phyloP scores from a whole-genome alignment of 2,113 vertebrate genomes.

The Phoenicopterus ruber region DNA sequence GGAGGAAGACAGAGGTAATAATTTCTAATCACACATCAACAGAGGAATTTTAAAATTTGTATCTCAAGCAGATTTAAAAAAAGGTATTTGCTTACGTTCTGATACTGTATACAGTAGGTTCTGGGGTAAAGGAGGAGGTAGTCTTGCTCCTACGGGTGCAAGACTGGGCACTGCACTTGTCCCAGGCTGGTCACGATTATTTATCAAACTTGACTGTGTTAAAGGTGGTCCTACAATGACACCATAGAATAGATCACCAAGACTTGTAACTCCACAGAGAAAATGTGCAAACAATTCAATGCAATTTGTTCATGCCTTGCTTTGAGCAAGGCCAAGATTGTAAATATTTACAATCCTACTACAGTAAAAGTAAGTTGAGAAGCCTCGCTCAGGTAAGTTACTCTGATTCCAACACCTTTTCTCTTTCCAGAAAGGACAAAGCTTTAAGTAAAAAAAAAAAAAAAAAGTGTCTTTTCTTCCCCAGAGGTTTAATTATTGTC shows the following conservation, averaged over 20 bases:
- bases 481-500: background rate
- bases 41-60: background rate
- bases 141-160: constrained; percentile 85
- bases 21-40: background rate
- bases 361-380: background rate
- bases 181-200: constrained; percentile 85
- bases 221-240: constrained; percentile 84
- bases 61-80: background rate
- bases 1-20: background rate
- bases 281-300: accelerated
- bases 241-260: constrained; percentile 45
- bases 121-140: constrained; percentile 85
- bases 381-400: background rate
- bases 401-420: background rate
- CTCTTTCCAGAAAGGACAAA: background rate
- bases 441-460: background rate
- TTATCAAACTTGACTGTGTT: constrained; percentile 85
- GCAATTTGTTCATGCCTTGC: background rate
- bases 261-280: background rate
- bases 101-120: constrained; percentile 93
- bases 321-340: background rate
- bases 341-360: background rate
- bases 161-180: constrained; percentile 86
- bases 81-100: constrained; percentile 87
- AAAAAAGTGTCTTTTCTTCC: background rate